These are phyloP conservation scores for Tipula unca DNA, from an alignment of 2,888 invertebrate species.

Conservation along the genomic window DNA sequence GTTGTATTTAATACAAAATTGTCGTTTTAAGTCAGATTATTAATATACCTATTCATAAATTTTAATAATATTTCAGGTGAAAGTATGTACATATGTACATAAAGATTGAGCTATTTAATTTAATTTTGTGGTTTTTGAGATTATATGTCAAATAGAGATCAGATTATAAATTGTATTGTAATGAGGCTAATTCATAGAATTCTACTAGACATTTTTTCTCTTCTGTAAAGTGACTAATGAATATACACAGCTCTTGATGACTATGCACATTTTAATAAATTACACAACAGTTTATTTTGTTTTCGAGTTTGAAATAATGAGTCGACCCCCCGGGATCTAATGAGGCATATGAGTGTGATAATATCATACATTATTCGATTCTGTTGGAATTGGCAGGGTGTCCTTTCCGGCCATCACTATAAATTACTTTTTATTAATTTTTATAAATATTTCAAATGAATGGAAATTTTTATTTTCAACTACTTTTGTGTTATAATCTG, in stretches of 20 bases:
- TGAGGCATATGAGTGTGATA: background rate
- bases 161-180: slow-evolving; percentile 1
- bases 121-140: background rate
- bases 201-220: background rate
- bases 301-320: background rate
- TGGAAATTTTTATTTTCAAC: background rate
- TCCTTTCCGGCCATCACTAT: background rate
- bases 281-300: background rate
- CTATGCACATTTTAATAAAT: background rate
- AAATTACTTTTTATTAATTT: background rate
- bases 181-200: background rate
- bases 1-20: background rate
- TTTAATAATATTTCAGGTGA: background rate
- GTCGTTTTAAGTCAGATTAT: background rate
- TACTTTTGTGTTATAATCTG: background rate
- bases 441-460: background rate
- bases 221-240: background rate
- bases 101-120: background rate
- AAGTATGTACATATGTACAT: background rate
- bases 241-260: background rate
- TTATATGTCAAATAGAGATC: background rate
- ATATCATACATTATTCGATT: background rate
- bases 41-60: background rate
- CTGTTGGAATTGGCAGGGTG: background rate
- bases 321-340: background rate